Conservation (phyloP, 1,140 invertebrate genomes). For the Aphaenogaster rudis region DNA sequence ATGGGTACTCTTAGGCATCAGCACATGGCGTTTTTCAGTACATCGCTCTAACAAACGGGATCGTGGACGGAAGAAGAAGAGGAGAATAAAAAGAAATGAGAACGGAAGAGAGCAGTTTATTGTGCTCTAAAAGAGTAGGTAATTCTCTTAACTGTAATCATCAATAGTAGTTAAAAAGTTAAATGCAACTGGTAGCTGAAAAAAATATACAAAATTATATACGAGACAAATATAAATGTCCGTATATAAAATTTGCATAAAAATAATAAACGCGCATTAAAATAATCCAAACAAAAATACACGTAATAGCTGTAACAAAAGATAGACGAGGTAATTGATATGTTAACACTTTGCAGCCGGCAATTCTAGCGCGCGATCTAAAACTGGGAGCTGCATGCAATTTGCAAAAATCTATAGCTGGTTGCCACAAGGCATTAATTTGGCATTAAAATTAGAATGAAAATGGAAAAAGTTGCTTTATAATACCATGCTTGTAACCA, state of each 20-base stretch:
- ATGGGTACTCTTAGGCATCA: conserved; percentile 48
- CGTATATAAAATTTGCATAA: background rate
- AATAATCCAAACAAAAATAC: no score
- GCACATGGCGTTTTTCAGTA: conserved; percentile 49
- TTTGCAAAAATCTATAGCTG: no score
- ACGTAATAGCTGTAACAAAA: background rate
- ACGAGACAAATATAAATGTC: background rate
- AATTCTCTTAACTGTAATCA: conserved; percentile 12
- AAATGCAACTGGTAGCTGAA: background rate
- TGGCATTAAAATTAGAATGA: no score
- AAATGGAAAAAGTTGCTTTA: no score
- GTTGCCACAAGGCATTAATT: no score
- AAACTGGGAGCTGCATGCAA: no score
- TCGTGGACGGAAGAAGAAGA: background rate
- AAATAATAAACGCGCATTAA: background rate
- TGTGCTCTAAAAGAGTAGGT: background rate
- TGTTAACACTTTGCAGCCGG: background rate
- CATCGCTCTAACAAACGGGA: conserved; percentile 8
- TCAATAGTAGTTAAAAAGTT: background rate
- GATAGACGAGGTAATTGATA: background rate
- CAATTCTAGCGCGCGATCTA: no score
- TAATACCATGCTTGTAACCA: no score
- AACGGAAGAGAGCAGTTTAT: conserved; percentile 1
- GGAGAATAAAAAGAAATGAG: background rate
- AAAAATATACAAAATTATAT: background rate